These are phyloP conservation scores for Calephelis perditalis DNA, from an alignment of 2,888 invertebrate genomes.

Conservation along the genomic window DNA sequence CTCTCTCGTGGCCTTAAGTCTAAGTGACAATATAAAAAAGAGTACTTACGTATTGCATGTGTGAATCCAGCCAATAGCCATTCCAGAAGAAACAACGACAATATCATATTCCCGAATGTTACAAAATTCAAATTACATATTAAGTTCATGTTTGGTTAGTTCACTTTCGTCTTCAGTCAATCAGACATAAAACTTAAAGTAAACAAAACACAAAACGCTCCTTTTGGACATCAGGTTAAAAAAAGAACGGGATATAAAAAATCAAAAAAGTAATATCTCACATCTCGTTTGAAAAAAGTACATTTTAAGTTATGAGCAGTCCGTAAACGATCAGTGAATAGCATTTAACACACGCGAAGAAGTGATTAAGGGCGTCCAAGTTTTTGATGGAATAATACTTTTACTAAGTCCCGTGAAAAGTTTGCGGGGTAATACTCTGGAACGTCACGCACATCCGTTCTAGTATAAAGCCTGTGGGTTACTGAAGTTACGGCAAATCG, in stretches of 20 bases:
- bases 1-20: too few species aligned
- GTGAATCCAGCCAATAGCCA: constrained; percentile 58
- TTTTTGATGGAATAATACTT: constrained; percentile 10
- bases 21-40: neutral
- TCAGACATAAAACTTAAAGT: neutral
- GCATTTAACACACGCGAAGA: constrained; percentile 36
- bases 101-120: constrained; percentile 50
- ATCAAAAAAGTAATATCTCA: constrained; percentile 22
- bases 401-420: constrained; percentile 11
- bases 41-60: constrained; percentile 59
- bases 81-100: constrained; percentile 58
- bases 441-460: constrained; percentile 6
- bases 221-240: constrained; percentile 20
- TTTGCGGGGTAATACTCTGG: neutral
- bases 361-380: constrained; percentile 48
- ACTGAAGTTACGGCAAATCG: constrained; percentile 43
- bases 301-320: constrained; percentile 48
- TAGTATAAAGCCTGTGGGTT: constrained; percentile 40
- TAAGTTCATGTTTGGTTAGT: constrained; percentile 35
- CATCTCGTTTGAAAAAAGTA: constrained; percentile 22
- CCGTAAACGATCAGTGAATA: constrained; percentile 44
- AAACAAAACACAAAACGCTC: constrained; percentile 3
- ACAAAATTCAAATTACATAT: constrained; percentile 39
- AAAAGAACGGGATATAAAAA: neutral
- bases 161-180: neutral